These are phyloP conservation scores for Lasioglossum figueresi DNA, from an alignment of 2,888 invertebrate species.

Conservation along the genomic window DNA sequence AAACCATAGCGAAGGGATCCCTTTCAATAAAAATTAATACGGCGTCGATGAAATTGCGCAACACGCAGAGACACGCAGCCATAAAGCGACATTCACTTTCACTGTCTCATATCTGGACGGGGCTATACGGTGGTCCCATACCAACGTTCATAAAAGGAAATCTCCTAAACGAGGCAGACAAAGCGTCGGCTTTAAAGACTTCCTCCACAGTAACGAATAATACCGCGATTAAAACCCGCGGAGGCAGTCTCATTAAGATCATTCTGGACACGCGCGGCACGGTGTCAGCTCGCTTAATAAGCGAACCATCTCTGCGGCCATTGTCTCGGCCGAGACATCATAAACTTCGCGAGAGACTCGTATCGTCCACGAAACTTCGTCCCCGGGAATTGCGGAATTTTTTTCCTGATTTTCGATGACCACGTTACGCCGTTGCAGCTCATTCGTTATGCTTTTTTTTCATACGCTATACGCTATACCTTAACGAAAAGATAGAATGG, in stretches of 20 bases:
- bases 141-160: conserved; percentile 6
- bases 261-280: conserved; percentile 22
- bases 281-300: conserved; percentile 24
- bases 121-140: conserved; percentile 5
- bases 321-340: conserved; percentile 15
- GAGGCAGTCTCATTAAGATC: conserved; percentile 36
- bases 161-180: not conserved
- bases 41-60: conserved; percentile 1
- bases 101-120: not conserved
- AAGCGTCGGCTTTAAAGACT: conserved; percentile 27
- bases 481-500: no score
- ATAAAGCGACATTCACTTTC: conserved; percentile 3
- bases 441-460: not conserved
- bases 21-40: conserved; percentile 1
- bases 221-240: conserved; percentile 31
- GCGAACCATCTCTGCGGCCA: conserved; percentile 7
- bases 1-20: not conserved
- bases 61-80: not conserved
- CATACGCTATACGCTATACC: no score
- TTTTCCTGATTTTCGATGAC: not conserved
- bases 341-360: conserved; percentile 4
- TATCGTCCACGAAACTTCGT: not conserved
- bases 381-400: not conserved
- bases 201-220: conserved; percentile 22
- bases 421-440: not conserved